phyloP scores from a whole-genome alignment of 30 jellyfish, hydroid and myxozoan genomes.

The Rhopilema esculentum region DNA sequence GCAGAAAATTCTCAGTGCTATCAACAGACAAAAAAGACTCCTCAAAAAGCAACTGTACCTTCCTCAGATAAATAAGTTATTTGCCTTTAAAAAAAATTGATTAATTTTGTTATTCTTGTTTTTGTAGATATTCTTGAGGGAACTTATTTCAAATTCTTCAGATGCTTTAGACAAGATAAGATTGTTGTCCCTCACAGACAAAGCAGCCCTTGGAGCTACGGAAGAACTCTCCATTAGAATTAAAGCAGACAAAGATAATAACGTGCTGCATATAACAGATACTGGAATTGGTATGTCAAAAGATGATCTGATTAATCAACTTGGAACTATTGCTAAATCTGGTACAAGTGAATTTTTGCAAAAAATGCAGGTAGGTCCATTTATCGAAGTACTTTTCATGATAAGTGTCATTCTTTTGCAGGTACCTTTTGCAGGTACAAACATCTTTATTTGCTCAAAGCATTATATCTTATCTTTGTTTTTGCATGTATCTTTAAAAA shows the following conservation, averaged over 20 bases:
- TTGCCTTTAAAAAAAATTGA: not conserved
- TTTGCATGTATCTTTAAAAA: no score
- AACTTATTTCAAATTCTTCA: slow-evolving; percentile 96
- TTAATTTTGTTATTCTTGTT: not conserved
- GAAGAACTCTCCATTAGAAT: slow-evolving; percentile 90
- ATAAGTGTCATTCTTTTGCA: no score
- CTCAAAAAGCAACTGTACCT: no score
- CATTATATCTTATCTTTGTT: not conserved
- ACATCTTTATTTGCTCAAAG: no score
- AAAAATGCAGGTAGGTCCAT: slow-evolving; percentile 90
- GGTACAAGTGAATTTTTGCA: slow-evolving; percentile 99
- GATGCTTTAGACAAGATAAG: slow-evolving; percentile 99
- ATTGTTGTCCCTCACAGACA: slow-evolving; percentile 88
- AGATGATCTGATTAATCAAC: slow-evolving; percentile 94
- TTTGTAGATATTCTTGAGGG: slow-evolving; percentile 97
- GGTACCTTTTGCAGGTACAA: no score
- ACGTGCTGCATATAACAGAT: slow-evolving; percentile 92
- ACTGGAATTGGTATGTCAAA: slow-evolving; percentile 99
- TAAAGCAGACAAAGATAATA: slow-evolving; percentile 92
- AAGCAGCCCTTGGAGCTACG: slow-evolving; percentile 84
- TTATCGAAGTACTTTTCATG: no score
- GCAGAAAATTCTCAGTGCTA: no score
- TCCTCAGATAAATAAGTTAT: no score
- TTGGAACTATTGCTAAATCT: slow-evolving; percentile 99
- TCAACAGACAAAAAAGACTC: no score